Evolutionary conservation across 1,140 invertebrate genomes (phyloP), one percentile per base, ranked within the genome.

Genomic region (Sycobia sp.): DNA sequence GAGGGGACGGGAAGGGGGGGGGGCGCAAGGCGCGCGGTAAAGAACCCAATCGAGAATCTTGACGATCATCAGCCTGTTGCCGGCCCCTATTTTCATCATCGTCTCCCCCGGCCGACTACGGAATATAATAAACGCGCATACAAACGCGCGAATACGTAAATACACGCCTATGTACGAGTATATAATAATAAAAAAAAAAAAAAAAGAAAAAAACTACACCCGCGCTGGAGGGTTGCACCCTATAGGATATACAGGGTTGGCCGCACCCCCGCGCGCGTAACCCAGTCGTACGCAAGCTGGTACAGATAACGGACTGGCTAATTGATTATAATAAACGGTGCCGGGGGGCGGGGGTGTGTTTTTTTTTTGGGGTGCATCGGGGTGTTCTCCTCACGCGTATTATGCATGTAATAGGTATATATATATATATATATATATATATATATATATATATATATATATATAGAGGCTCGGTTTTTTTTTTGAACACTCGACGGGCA

Each of bases 41-140:
- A 57, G 47, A 29, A 55, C 38, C 16, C 59, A 58, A 56, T 62
- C 29, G 23, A 60, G 65, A 71, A 77, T 78, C 75, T 67, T 69
- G 70, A 74, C 64, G 77, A 76, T 78, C 77, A 81, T 80, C 79
- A 78, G 79, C 79, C 78, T 80, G 79, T 81, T 81, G 79, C 73
- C 61, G 32, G 20, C 62, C 53, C 49, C n/a, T n/a, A n/a, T 39
- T 51, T 64, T 64, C 36, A 57, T 53, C 29, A 14, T 32, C 29
- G 29, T n/a, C n/a, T n/a, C n/a, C n/a, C n/a, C n/a, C 5, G n/a
- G 39, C 8, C 38, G 49, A 34, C 44, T 53, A n/a, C 68, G 65
- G 69, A 76, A 73, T 71, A 73, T 73, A 73, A 75, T 76, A 72
- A 79, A 79, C 70, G 67, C 55, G 43, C n/a, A n/a, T n/a, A n/a